Conservation (phyloP, 1,140 invertebrate genomes). For the Drosophila persimilis region DNA sequence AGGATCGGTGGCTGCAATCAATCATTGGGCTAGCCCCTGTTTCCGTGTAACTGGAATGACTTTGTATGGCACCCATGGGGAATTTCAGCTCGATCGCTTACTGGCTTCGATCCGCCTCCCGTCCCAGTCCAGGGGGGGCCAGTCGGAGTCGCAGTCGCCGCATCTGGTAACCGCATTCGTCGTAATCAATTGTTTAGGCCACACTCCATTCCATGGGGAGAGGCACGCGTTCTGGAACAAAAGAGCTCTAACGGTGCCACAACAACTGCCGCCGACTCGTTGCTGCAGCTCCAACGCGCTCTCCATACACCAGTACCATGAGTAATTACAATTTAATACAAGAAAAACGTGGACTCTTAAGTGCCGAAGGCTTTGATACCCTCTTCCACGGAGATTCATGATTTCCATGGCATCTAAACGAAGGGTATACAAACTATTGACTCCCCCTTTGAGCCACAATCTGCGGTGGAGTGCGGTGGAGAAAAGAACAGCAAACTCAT, state of each 20-base stretch:
- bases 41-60: conserved; percentile 57
- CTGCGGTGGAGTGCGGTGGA: conserved; percentile 3
- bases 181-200: conserved; percentile 75
- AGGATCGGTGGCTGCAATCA: conserved; percentile 53
- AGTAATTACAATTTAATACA: conserved; percentile 77
- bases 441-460: conserved; percentile 6
- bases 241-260: conserved; percentile 61
- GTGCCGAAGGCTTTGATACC: no score
- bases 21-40: conserved; percentile 47
- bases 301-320: conserved; percentile 19
- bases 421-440: conserved; percentile 8
- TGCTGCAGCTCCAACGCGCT: conserved; percentile 15
- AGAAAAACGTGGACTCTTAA: conserved; percentile 30
- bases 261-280: conserved; percentile 49
- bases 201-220: conserved; percentile 47
- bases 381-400: no score
- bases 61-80: conserved; percentile 66
- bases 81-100: conserved; percentile 35
- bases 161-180: conserved; percentile 73
- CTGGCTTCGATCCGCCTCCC: not conserved
- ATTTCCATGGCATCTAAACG: no score
- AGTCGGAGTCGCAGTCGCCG: conserved; percentile 35
- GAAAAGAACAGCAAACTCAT: conserved; percentile 63
- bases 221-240: conserved; percentile 48
- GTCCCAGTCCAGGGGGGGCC: conserved; percentile 24